Evolutionary conservation across 2,888 invertebrate genomes (phyloP).

Genomic region (Zelleria hepariella): DNA sequence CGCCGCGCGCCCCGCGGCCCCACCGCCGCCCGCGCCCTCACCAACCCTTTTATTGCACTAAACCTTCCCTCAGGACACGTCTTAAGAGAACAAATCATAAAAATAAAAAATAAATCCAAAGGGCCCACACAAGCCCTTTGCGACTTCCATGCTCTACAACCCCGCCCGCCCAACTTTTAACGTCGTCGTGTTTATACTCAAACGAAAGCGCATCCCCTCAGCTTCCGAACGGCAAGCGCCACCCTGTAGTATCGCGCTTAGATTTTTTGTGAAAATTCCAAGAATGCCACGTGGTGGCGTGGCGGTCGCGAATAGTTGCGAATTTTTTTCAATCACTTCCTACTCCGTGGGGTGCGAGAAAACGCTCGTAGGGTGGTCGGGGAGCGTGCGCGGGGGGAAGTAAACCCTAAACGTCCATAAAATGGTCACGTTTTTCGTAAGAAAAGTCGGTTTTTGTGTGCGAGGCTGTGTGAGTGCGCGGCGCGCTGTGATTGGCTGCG

Average conservation of each 20-base stretch:
- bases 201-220: slow-evolving; percentile 25
- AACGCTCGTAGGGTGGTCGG: slow-evolving; percentile 9
- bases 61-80: slow-evolving; percentile 12
- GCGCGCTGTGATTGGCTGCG: slow-evolving; percentile 51
- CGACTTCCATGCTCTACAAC: slow-evolving; percentile 15
- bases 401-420: slow-evolving; percentile 51
- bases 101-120: slow-evolving; percentile 22
- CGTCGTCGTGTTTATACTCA: slow-evolving; percentile 19
- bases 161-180: slow-evolving; percentile 11
- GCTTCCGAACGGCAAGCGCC: slow-evolving; percentile 15
- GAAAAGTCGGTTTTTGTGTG: slow-evolving; percentile 42
- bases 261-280: slow-evolving; percentile 24
- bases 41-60: slow-evolving; percentile 23
- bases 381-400: slow-evolving; percentile 43
- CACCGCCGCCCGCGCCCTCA: slow-evolving; percentile 32
- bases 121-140: slow-evolving; percentile 15
- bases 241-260: slow-evolving; percentile 4
- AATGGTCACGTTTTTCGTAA: slow-evolving; percentile 44
- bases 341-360: not conserved
- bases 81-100: slow-evolving; percentile 27
- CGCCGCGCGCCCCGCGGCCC: slow-evolving; percentile 29
- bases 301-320: slow-evolving; percentile 32
- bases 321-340: slow-evolving; percentile 38
- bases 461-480: slow-evolving; percentile 17
- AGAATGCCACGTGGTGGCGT: slow-evolving; percentile 22